Percentiles rank a stretch among this genome's conserved stretches.
Conservation (phyloP, 30 jellyfish, hydroid and myxozoan species). For the Cassiopea xamachana region DNA sequence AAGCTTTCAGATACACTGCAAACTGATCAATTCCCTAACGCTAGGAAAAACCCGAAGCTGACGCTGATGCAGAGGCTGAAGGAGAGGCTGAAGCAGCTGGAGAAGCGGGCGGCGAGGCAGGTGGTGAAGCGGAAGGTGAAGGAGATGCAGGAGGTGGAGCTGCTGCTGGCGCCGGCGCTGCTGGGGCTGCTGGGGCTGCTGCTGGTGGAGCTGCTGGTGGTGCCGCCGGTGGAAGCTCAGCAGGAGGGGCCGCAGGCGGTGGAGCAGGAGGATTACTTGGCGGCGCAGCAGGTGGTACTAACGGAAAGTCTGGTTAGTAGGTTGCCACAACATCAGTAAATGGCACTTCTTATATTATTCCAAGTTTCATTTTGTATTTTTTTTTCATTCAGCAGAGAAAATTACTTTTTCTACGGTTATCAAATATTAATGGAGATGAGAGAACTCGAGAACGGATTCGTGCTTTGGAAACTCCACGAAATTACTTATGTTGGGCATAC, state of each 20-base stretch:
- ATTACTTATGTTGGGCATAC: no score
- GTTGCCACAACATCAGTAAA: not conserved
- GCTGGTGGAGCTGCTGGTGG: not conserved
- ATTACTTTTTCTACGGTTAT: no score
- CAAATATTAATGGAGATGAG: no score
- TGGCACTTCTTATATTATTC: not conserved
- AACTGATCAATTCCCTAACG: not conserved
- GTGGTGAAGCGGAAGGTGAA: constrained; percentile 38
- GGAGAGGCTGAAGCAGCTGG: constrained; percentile 55
- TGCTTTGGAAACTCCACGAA: no score
- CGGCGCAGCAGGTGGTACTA: not conserved
- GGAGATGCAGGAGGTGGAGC: constrained; percentile 42
- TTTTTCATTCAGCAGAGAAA: no score
- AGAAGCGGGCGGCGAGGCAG: constrained; percentile 62
- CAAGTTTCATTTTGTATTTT: no score
- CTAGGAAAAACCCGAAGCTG: constrained; percentile 49
- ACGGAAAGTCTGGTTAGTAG: not conserved
- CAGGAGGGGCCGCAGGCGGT: not conserved
- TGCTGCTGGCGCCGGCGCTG: not conserved
- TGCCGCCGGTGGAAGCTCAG: constrained; percentile 9
- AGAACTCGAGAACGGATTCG: no score
- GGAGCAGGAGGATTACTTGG: constrained; percentile 4
- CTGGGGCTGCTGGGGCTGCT: constrained; percentile 17
- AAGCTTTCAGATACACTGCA: no score
- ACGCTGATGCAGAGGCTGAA: constrained; percentile 48